Evolutionary conservation across 2,888 invertebrate species (phyloP), one percentile per base, ranked within the genome.

Genomic region (Acanthopleura granulata): DNA sequence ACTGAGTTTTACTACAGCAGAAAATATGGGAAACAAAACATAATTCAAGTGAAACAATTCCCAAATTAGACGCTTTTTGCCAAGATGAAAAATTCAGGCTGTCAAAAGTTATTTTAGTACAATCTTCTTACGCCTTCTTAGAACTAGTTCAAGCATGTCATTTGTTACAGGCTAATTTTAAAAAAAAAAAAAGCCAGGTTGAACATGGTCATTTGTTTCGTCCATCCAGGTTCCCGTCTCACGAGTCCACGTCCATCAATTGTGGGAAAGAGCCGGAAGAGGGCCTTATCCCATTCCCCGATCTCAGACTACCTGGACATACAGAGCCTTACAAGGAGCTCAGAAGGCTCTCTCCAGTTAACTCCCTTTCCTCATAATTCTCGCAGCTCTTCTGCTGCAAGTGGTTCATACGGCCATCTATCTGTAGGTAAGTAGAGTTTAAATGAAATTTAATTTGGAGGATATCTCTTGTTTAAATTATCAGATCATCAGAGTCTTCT

Each of bases 231-330:
- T 84, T 94, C 94, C 18, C 92, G 95, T 79, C 90, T 95, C 78
- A 94, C 94, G 81, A 95, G 94, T 89, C 94, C 95, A 1, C 91
- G 94, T 66, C 91, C 92, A 0, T 90, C 90, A 72, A 81, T 88
- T 66, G 78, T 86, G 30, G 85, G 85, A 27, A 83, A 83, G 72
- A 88, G 95, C 88, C 93, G 98, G 62, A 98, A 98, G 90, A 93
- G 98, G 79, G 97, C 98, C 0, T 93, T 98, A 0, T 97, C 97
- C 76, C 96, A 96, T 89, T 92, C 92, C 15, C 98, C 98, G 18
- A 97, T 98, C 90, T 97, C 97, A 0, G 98, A 98, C 83, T 96
- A 96, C 81, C 95, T 97, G 82, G 98, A 98, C 92, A 94, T 98
- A 88, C 97, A 97, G 87, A 97, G 97, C 74, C 95, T 98, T 93